Base-by-base conservation (phyloP, 2,113 vertebrate genomes). In the Edolisoma coerulescens region DNA sequence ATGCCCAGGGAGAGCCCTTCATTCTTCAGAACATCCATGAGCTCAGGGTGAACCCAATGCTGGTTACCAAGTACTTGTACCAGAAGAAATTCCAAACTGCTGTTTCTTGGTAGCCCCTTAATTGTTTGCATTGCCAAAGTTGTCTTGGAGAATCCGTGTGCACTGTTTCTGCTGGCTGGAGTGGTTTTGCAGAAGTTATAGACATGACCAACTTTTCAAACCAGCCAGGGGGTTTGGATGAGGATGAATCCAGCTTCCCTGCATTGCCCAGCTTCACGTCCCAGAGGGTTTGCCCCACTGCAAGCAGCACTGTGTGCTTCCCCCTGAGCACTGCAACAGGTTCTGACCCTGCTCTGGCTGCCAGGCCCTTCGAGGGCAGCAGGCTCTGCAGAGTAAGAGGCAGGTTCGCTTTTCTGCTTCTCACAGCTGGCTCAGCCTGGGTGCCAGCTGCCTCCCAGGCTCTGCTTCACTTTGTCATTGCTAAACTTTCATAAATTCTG, bases 41-140 rank as follows among this genome's bases (percentile, higher is more conserved):
- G 33, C 53, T 64, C 1, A 1, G 22, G 45, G 15, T 67, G 61
- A 75, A 23, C 16, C 18, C 50, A 19, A 3, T 0, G 10, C 33
- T 76, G 45, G 4, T 39, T 22, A 9, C 20, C 44, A 41, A 59
- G n/a, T 13, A 9, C 49, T 32, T 24, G 20, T 9, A 17, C 39
- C 11, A n/a, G 49, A 42, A 63, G 37, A 41, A 83, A 83, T 28
- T 7, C 73, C 5, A 27, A 41, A 28, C 13, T 20, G 2, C 11
- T 2, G 2, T 1, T 49, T 54, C 42, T 2, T 32, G 1, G 37
- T 23, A 52, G 26, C 35, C 57, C 11, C 2, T 15, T 11, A 11
- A 15, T 17, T 28, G 74, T 42, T 77, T 85, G 53, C 64, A 35
- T 5, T 0, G 0, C 52, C 63, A 44, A 5, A 30, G 37, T 21